These are phyloP conservation scores for Sinopyrophorus schimmeli DNA, from an alignment of 2,888 invertebrate genomes.

Conservation along the genomic window DNA sequence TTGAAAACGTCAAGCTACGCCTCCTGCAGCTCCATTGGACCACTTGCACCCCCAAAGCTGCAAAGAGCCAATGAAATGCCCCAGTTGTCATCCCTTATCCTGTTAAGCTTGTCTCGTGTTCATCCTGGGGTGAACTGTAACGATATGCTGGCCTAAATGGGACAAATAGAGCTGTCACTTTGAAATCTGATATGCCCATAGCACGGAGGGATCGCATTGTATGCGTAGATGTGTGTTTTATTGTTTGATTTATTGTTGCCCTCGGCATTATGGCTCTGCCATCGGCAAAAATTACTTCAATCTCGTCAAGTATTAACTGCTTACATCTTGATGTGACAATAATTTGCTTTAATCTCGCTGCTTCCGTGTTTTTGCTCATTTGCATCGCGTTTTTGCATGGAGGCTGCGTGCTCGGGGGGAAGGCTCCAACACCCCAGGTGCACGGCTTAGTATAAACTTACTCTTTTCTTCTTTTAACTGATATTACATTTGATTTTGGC, in stretches of 20 bases:
- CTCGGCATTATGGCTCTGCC: conserved; percentile 20
- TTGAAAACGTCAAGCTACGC: conserved; percentile 28
- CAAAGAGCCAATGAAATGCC: conserved; percentile 27
- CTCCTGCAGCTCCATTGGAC: conserved; percentile 30
- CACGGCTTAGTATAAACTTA: too few species aligned
- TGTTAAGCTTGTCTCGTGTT: conserved; percentile 38
- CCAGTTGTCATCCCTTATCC: conserved; percentile 34
- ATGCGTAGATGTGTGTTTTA: conserved; percentile 24
- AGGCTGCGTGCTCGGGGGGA: too few species aligned
- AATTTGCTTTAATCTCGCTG: conserved; percentile 11
- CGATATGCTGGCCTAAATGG: conserved; percentile 43
- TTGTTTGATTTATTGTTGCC: conserved; percentile 30
- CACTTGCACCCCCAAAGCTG: conserved; percentile 25
- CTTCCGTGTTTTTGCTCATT: background rate
- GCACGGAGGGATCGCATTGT: conserved; percentile 30
- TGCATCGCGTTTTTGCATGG: background rate
- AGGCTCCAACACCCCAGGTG: too few species aligned
- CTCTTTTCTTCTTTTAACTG: too few species aligned
- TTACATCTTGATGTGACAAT: conserved; percentile 17
- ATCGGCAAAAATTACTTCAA: conserved; percentile 15
- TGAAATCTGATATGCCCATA: conserved; percentile 50
- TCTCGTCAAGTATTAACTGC: conserved; percentile 25
- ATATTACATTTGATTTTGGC: too few species aligned
- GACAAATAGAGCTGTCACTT: conserved; percentile 50
- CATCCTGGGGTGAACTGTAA: conserved; percentile 38